A percentile compares a stretch with the other conserved stretches of the same genome.
Conservation (phyloP, 2,797 vertebrate species). For the Esox masquinongy region DNA sequence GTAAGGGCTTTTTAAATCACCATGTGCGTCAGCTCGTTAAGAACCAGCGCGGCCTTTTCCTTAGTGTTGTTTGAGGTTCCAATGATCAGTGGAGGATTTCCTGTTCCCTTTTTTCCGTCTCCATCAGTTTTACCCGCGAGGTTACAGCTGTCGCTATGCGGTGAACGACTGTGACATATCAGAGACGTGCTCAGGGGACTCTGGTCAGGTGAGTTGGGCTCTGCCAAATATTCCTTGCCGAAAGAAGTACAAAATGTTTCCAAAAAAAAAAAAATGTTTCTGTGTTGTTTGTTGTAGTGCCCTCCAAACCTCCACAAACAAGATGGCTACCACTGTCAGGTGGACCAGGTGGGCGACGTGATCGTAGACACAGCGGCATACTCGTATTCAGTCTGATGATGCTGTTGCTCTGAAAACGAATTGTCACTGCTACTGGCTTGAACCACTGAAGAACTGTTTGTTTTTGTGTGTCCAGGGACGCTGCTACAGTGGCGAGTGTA, state of each 20-base stretch:
- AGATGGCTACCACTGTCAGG: conserved; percentile 91
- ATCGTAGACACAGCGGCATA: no score
- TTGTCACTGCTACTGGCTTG: not conserved
- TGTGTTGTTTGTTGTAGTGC: conserved; percentile 80
- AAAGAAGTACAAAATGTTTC: not conserved
- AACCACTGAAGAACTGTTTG: not conserved
- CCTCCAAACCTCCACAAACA: conserved; percentile 98
- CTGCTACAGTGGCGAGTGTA: conserved; percentile 96
- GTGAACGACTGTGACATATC: conserved; percentile 97
- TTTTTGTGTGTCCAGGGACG: conserved; percentile 80
- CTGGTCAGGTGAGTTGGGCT: conserved; percentile 86
- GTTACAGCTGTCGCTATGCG: conserved; percentile 89
- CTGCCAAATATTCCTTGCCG: not conserved
- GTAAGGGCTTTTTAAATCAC: conserved; percentile 67
- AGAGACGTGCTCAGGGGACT: conserved; percentile 94
- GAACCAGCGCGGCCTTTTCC: not conserved
- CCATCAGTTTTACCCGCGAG: conserved; percentile 88
- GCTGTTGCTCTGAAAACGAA: not conserved
- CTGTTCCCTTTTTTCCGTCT: conserved; percentile 24
- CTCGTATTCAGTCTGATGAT: not conserved
- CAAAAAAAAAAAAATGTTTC: conserved; percentile 25
- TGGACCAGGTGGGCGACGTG: conserved; percentile 83
- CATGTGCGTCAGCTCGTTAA: not conserved
- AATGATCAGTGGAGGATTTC: not conserved
- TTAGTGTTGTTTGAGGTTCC: not conserved